A percentile compares a stretch with the other conserved stretches of the same genome.
Conservation (phyloP, 2,888 invertebrate genomes). For the Drosophila mercatorum region DNA sequence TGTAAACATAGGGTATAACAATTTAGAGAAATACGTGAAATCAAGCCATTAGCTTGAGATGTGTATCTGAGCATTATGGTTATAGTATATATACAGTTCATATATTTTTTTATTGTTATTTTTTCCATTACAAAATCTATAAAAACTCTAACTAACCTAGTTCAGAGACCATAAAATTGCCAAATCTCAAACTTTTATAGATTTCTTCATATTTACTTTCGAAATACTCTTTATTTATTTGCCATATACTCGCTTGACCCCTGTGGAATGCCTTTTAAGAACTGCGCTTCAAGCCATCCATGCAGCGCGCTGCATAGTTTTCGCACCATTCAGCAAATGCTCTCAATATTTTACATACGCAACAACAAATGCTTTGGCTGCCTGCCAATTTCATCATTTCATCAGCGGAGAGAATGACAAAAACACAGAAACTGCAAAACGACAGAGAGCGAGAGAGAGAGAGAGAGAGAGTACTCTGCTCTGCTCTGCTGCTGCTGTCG, state of each 20-base stretch:
- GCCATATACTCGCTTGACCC: slow-evolving; percentile 10
- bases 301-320: slow-evolving; percentile 21
- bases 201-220: slow-evolving; percentile 15
- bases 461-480: slow-evolving; percentile 1
- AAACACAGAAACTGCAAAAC: slow-evolving; percentile 3
- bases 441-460: background rate
- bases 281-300: slow-evolving; percentile 10
- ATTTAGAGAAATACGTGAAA: slow-evolving; percentile 15
- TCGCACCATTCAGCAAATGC: slow-evolving; percentile 22
- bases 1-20: slow-evolving; percentile 16
- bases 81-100: background rate
- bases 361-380: slow-evolving; percentile 33
- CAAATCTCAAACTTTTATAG: background rate
- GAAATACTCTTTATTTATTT: background rate
- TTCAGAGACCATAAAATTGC: background rate
- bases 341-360: slow-evolving; percentile 38
- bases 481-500: slow-evolving; percentile 22
- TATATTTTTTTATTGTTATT: background rate
- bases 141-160: background rate
- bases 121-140: background rate
- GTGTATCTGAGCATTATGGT: background rate
- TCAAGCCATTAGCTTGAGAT: slow-evolving; percentile 19
- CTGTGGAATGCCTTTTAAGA: slow-evolving; percentile 17
- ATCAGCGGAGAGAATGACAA: slow-evolving; percentile 35
- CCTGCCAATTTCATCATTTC: slow-evolving; percentile 54